Evolutionary conservation across 2,797 vertebrate genomes (phyloP).

Genomic region (Urocyon cinereoargenteus): DNA sequence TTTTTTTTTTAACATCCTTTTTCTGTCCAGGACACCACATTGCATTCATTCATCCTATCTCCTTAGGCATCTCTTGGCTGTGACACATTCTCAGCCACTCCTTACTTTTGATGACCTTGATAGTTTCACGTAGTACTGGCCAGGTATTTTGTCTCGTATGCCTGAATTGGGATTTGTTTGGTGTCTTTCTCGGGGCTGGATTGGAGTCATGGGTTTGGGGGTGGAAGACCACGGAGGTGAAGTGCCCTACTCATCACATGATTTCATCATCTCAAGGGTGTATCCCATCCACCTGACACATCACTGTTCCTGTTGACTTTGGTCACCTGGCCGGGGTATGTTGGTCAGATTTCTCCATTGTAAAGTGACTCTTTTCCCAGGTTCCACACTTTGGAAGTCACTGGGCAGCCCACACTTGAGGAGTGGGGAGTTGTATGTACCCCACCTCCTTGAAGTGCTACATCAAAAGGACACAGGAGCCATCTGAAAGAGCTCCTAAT

Average conservation of each 20-base stretch:
- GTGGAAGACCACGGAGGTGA: not conserved
- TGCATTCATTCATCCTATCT: fast-evolving
- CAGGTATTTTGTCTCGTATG: not conserved
- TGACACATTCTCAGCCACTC: not conserved
- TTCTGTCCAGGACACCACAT: not conserved
- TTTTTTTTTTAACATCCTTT: not conserved
- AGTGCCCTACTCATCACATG: not conserved
- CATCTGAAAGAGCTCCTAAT: too few relatives aligned
- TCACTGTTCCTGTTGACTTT: not conserved
- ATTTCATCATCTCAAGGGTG: not conserved
- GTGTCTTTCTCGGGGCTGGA: not conserved
- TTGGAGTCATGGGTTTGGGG: not conserved
- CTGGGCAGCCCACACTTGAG: not conserved
- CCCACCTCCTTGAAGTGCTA: not conserved
- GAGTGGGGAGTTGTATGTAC: fast-evolving
- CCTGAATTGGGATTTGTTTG: not conserved
- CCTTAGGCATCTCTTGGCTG: not conserved
- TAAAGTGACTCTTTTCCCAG: not conserved
- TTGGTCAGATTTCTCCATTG: too few relatives aligned
- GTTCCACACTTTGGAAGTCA: not conserved
- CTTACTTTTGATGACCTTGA: not conserved
- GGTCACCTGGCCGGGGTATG: not conserved
- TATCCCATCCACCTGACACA: fast-evolving
- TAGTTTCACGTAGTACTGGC: not conserved
- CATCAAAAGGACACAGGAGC: too few relatives aligned